These are phyloP conservation scores for Danio albolineatus DNA, from an alignment of 2,797 vertebrate species.

Conservation along the genomic window DNA sequence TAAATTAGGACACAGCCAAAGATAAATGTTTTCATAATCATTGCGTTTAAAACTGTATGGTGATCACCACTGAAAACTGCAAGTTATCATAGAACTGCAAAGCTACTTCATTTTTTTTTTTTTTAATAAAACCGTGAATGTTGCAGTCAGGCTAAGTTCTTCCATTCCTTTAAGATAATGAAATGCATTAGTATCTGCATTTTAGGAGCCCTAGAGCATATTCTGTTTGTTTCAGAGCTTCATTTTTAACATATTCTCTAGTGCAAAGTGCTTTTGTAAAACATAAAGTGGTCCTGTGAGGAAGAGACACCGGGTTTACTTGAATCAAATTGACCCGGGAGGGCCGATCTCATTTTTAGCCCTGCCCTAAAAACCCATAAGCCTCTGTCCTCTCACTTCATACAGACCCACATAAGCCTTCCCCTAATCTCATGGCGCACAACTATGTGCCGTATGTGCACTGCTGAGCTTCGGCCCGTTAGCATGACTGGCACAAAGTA, in stretches of 20 bases:
- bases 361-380: conserved; percentile 46
- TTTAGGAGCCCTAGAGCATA: neutral
- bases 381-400: conserved; percentile 24
- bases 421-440: conserved; percentile 73
- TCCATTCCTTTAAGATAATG: no score
- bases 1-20: no score
- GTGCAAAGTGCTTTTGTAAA: conserved; percentile 38
- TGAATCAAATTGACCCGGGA: conserved; percentile 45
- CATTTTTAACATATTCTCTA: neutral
- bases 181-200: neutral
- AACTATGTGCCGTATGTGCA: conserved; percentile 69
- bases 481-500: conserved; percentile 68
- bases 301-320: conserved; percentile 10
- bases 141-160: no score
- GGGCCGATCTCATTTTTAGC: conserved; percentile 61
- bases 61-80: no score
- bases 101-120: no score
- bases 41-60: no score
- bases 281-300: neutral
- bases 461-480: conserved; percentile 58
- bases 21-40: no score
- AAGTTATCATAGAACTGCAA: no score
- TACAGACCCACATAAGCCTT: conserved; percentile 71
- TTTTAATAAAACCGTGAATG: no score
- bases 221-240: neutral